Evolutionary conservation across 2,797 vertebrate species (phyloP).

Genomic region (Coregonus ussuriensis): DNA sequence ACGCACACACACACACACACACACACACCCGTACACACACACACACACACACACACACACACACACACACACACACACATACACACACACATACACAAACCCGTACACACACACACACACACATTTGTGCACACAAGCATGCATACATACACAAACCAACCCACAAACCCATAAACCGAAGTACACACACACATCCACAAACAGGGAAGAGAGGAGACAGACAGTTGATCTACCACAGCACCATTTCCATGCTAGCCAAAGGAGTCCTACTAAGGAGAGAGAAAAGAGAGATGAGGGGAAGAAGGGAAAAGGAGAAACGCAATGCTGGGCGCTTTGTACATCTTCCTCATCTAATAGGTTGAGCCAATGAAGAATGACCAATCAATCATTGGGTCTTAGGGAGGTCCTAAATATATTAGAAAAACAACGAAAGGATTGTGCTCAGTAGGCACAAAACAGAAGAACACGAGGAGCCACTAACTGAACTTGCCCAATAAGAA

Average conservation of each 20-base stretch:
- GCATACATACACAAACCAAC: neutral
- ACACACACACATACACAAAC: neutral
- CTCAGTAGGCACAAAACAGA: neutral
- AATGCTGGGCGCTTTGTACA: slow-evolving; percentile 48
- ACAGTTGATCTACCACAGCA: slow-evolving; percentile 77
- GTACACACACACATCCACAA: slow-evolving; percentile 32
- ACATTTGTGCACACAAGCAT: slow-evolving; percentile 28
- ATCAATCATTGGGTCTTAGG: neutral
- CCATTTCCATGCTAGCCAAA: slow-evolving; percentile 71
- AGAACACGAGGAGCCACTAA: neutral
- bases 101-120: slow-evolving; percentile 26
- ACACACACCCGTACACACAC: slow-evolving; percentile 13
- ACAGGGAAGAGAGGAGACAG: slow-evolving; percentile 62
- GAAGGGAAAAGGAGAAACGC: slow-evolving; percentile 18
- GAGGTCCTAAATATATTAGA: neutral
- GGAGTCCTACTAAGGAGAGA: slow-evolving; percentile 69
- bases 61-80: neutral
- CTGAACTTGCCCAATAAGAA: neutral
- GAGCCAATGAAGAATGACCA: slow-evolving; percentile 18
- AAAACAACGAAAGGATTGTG: neutral
- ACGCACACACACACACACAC: slow-evolving; percentile 41
- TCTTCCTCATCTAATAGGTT: slow-evolving; percentile 60
- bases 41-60: neutral
- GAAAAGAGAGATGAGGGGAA: slow-evolving; percentile 53
- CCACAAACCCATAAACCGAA: slow-evolving; percentile 17